Conservation (phyloP, 2,113 vertebrate species). For the Hypocryptadius cinnamomeus region DNA sequence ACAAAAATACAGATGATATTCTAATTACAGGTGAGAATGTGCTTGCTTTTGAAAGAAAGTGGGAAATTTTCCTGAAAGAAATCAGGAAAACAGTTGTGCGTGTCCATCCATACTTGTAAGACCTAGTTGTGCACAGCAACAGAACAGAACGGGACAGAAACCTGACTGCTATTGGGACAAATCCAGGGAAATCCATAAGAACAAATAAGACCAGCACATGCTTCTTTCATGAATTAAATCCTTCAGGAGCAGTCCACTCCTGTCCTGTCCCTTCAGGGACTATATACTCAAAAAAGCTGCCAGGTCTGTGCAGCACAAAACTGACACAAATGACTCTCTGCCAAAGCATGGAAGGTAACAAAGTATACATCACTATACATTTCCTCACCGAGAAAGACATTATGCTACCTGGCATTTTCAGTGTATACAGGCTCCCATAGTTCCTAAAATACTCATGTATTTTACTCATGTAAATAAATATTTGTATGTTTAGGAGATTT, state of each 20-base stretch:
- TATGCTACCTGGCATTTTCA: neutral
- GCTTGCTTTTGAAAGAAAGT: neutral
- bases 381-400: neutral
- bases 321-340: neutral
- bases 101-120: neutral
- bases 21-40: neutral
- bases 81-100: neutral
- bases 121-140: rapidly evolving
- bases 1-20: neutral
- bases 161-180: neutral
- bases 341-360: neutral
- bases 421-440: neutral
- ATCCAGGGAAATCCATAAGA: neutral
- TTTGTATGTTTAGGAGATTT: neutral
- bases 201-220: neutral
- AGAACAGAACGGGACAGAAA: neutral
- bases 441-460: neutral
- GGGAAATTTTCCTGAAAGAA: neutral
- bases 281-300: neutral
- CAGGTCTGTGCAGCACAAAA: neutral
- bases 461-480: neutral
- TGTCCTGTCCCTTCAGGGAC: neutral
- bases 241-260: neutral
- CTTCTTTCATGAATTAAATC: neutral
- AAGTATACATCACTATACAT: rapidly evolving